Evolutionary conservation across 2,888 invertebrate genomes (phyloP).

Genomic region (Monoplex corrugatus): DNA sequence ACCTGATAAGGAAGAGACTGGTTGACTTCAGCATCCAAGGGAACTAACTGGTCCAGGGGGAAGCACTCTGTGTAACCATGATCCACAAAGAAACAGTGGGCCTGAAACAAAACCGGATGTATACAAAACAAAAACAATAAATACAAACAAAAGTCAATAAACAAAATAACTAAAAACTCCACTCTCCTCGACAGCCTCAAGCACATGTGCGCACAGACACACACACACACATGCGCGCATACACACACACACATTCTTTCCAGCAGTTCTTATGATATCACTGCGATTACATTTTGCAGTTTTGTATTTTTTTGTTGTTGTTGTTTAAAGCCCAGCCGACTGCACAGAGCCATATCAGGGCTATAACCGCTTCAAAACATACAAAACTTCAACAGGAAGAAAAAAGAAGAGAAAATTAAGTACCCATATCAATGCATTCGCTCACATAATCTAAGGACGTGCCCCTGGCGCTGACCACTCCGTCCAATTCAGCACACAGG

Average conservation of each 20-base stretch:
- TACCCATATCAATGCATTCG: no score
- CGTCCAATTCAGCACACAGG: no score
- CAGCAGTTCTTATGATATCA: no score
- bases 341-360: no score
- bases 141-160: not conserved
- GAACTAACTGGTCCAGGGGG: constrained; percentile 59
- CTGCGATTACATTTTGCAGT: no score
- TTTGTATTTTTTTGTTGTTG: no score
- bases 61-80: constrained; percentile 71
- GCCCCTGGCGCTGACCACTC: no score
- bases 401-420: no score
- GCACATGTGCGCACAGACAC: constrained; percentile 4
- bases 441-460: no score
- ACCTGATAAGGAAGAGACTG: constrained; percentile 69
- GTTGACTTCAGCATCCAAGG: constrained; percentile 65
- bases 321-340: no score
- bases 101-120: constrained; percentile 62
- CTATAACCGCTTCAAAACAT: no score
- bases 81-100: constrained; percentile 68
- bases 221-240: not conserved
- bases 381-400: no score
- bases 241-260: not conserved
- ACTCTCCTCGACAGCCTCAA: not conserved
- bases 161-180: not conserved
- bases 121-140: constrained; percentile 1